Conservation (phyloP, 2,113 vertebrate species). For the Spea bombifrons region DNA sequence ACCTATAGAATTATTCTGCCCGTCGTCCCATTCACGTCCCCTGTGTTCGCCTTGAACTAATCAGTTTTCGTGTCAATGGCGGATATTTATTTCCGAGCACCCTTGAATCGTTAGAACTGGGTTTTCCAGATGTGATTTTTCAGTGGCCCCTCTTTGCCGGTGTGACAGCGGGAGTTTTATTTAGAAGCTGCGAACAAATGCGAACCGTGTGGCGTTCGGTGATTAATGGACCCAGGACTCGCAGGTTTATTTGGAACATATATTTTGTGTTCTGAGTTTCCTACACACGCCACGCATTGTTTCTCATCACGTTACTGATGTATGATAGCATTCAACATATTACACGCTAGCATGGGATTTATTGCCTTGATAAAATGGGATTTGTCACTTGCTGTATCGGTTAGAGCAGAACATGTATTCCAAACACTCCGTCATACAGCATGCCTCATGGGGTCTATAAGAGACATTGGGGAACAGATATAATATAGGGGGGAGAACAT, state of each 20-base stretch:
- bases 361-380: constrained; percentile 8
- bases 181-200: neutral
- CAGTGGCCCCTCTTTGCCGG: neutral
- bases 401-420: neutral
- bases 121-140: neutral
- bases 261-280: neutral
- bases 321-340: neutral
- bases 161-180: neutral
- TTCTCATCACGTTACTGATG: neutral
- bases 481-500: too few species aligned
- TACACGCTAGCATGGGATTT: neutral
- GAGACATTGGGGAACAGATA: too few species aligned
- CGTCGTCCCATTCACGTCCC: too few species aligned
- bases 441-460: too few species aligned
- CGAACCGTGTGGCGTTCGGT: neutral
- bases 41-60: too few species aligned
- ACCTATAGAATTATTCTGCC: too few species aligned
- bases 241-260: neutral
- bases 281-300: neutral
- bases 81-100: too few species aligned
- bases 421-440: neutral
- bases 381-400: neutral
- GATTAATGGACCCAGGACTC: neutral
- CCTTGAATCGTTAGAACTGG: too few species aligned
- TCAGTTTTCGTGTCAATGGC: too few species aligned